Evolutionary conservation across 2,113 vertebrate species (phyloP).

Genomic region (Oreotrochilus melanogaster): DNA sequence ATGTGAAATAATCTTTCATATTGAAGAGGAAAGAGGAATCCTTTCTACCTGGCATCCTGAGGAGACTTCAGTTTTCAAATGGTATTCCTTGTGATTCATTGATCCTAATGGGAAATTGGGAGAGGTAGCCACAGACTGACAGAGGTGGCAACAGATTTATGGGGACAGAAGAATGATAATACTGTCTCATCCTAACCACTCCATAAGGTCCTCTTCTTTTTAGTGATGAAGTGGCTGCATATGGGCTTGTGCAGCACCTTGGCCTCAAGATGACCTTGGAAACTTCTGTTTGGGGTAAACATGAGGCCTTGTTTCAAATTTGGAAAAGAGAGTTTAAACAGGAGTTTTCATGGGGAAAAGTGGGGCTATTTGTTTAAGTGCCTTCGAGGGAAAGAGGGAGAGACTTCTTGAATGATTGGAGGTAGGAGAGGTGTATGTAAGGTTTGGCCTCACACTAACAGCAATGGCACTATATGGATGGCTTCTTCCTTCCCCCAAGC

Average conservation of each 20-base stretch:
- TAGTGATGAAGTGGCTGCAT: background rate
- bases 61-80: background rate
- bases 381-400: background rate
- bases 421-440: background rate
- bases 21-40: background rate
- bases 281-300: background rate
- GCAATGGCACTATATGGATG: rapidly evolving
- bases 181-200: background rate
- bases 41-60: background rate
- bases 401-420: background rate
- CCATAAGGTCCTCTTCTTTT: background rate
- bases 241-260: background rate
- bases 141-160: background rate
- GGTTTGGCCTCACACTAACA: background rate
- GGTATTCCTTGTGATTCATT: background rate
- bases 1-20: background rate
- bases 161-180: rapidly evolving
- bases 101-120: background rate
- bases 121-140: background rate
- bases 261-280: background rate
- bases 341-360: background rate
- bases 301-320: background rate
- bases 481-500: background rate
- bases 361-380: background rate
- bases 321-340: background rate